A percentile compares a stretch with the other conserved stretches of the same genome.
Evolutionary conservation across 2,797 vertebrate species (phyloP).

Genomic region (Choloepus didactylus): DNA sequence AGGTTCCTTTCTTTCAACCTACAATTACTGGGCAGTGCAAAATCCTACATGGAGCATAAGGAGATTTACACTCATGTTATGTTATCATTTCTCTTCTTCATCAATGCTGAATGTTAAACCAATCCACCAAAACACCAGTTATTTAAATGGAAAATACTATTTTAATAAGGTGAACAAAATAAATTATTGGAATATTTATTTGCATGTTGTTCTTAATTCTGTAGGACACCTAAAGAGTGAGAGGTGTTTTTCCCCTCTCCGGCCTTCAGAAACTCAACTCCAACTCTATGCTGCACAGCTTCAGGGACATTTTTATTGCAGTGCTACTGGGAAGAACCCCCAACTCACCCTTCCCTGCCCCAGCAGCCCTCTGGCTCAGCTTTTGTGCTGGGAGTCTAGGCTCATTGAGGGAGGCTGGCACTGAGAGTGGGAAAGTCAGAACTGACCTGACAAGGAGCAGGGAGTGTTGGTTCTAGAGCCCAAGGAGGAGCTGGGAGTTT

Average conservation of each 20-base stretch:
- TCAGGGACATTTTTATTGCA: not conserved
- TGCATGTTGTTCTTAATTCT: slow-evolving; percentile 51
- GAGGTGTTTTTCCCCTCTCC: not conserved
- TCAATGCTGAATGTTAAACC: not conserved
- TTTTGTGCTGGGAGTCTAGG: not conserved
- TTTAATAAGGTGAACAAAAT: slow-evolving; percentile 39
- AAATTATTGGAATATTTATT: not conserved
- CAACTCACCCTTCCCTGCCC: not conserved
- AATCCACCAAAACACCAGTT: not conserved
- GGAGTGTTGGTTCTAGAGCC: not conserved
- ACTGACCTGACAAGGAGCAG: not conserved
- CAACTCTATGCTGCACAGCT: not conserved
- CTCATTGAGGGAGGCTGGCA: not conserved
- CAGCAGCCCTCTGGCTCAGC: not conserved
- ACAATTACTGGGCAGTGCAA: not conserved
- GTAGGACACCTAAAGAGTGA: not conserved
- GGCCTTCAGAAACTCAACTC: slow-evolving; percentile 41
- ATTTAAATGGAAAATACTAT: slow-evolving; percentile 56
- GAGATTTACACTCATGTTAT: not conserved
- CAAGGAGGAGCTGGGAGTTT: not conserved
- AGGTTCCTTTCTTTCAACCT: not conserved
- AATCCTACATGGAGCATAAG: not conserved
- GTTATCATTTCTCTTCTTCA: not conserved
- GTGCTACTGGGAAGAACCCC: not conserved
- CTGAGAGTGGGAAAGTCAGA: not conserved